Base-by-base conservation (phyloP, 1,140 invertebrate species). In the Orussus abietinus region DNA sequence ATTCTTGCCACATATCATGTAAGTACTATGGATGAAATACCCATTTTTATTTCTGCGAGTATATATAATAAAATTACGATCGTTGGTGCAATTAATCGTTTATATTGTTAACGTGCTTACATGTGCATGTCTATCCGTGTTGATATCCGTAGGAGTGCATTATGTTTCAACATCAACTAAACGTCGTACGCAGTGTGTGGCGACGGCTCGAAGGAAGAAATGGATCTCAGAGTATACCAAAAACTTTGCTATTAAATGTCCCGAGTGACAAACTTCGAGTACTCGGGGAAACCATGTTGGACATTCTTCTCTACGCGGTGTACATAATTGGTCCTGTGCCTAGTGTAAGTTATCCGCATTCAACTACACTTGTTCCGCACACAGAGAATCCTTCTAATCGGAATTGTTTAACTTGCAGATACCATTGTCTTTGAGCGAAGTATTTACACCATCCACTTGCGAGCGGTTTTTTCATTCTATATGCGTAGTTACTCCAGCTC, bases 1-100 rank as follows among this genome's bases (percentile, higher is more conserved):
- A 86, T 93, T 29, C 71, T 86, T 7, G 73, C 80, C 12, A 82
- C 86, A 1, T 94, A 92, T 71, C 86, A 88, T 61, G 84, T 85
- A 58, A 46, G 37, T 41, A 22, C 38, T 42, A 32, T n/a, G n/a
- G n/a, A n/a, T n/a, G n/a, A n/a, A n/a, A n/a, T n/a, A n/a, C n/a
- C n/a, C n/a, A n/a, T n/a, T n/a, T n/a, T n/a, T n/a, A n/a, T n/a
- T n/a, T n/a, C n/a, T n/a, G n/a, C n/a, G n/a, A n/a, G n/a, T n/a
- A n/a, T n/a, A n/a, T n/a, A n/a, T n/a, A n/a, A n/a, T n/a, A 28
- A 20, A 15, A 1, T 26, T 36, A n/a, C n/a, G n/a, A n/a, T n/a
- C n/a, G n/a, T n/a, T n/a, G n/a, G n/a, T n/a, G n/a, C n/a, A n/a
- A n/a, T n/a, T n/a, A n/a, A n/a, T n/a, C n/a, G n/a, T n/a, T n/a